A percentile compares a stretch with the other conserved stretches of the same genome.
phyloP scores from a whole-genome alignment of 2,888 invertebrate species.

The Parnassius mnemosyne region DNA sequence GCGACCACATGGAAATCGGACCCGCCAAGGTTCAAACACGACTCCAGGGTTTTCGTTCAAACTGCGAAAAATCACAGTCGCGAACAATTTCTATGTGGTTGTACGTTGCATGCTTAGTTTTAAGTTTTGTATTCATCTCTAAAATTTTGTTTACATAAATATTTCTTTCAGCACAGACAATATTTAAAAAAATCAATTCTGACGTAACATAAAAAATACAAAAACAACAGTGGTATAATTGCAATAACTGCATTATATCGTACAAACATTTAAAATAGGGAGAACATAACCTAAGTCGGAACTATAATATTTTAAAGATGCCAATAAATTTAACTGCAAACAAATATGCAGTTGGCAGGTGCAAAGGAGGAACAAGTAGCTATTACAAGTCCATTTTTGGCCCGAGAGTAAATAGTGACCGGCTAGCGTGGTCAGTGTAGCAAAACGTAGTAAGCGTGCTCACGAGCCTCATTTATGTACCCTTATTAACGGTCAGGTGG shows the following conservation, averaged over 20 bases:
- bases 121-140: neutral
- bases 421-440: constrained; percentile 52
- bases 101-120: constrained; percentile 29
- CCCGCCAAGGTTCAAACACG: neutral
- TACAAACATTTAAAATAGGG: constrained; percentile 9
- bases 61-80: neutral
- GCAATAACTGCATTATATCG: constrained; percentile 19
- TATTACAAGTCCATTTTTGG: constrained; percentile 78
- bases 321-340: constrained; percentile 60
- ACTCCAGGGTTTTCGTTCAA: neutral
- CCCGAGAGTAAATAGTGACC: constrained; percentile 64
- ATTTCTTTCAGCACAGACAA: no score
- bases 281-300: constrained; percentile 37
- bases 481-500: constrained; percentile 71
- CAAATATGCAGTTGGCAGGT: constrained; percentile 71
- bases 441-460: constrained; percentile 56
- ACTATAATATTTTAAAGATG: constrained; percentile 40
- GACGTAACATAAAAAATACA: no score
- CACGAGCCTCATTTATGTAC: constrained; percentile 72
- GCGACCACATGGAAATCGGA: constrained; percentile 25
- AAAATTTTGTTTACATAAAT: no score
- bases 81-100: constrained; percentile 52
- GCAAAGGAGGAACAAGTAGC: constrained; percentile 72
- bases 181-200: no score
- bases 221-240: no score